Evolutionary conservation across 2,888 invertebrate species (phyloP).

Genomic region (Cryptosula pallasiana): DNA sequence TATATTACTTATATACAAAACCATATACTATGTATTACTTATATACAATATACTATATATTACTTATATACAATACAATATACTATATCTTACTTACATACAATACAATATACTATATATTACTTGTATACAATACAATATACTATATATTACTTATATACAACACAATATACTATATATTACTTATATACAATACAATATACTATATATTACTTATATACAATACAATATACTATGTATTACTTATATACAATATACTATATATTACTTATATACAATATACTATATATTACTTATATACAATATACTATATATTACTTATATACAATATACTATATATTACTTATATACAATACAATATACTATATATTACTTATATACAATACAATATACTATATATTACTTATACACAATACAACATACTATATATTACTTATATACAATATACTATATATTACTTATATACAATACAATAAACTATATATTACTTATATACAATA

Average conservation of each 20-base stretch:
- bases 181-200: neutral
- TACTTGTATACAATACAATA: neutral
- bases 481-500: neutral
- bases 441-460: no score
- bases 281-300: no score
- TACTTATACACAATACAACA: neutral
- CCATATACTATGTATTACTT: no score
- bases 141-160: neutral
- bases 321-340: no score
- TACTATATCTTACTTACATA: no score
- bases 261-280: neutral
- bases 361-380: neutral
- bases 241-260: neutral
- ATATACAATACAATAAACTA: neutral
- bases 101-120: no score
- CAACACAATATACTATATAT: no score
- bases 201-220: neutral
- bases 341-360: neutral
- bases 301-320: neutral
- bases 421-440: neutral
- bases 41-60: neutral
- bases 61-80: conserved; percentile 8
- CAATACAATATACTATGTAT: no score
- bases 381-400: no score
- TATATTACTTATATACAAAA: neutral